Base-by-base conservation (phyloP, 2,888 invertebrate genomes). In the Plebejus melissa region DNA sequence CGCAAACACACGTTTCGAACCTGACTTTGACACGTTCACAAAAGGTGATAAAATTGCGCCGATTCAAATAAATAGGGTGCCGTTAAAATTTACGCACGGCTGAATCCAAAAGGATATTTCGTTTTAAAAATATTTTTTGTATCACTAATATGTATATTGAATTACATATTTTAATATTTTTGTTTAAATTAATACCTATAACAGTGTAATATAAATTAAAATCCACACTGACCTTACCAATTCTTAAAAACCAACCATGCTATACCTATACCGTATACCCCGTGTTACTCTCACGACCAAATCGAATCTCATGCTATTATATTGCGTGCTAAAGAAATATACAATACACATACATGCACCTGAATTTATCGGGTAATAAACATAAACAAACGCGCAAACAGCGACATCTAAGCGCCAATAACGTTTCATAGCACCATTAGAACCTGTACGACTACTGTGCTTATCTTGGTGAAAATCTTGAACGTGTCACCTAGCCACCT, bases 21-120 rank as follows among this genome's bases (percentile, higher is more conserved):
- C 82, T 88, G 85, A 80, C 80, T 82, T 80, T 86, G 88, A 87
- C 86, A 87, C 81, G 82, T 82, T 81, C 81, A 87, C 85, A 87
- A 88, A 84, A 81, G 82, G 79, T 80, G 78, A 79, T 77, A 80
- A 82, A 87, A 87, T 86, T 84, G 86, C 84, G 80, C 80, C 83
- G 82, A 83, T 85, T 83, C 81, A 82, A 86, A 85, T 86, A 85
- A 86, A 86, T 85, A 78, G 79, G 79, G 82, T 81, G 82, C 80
- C 83, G 83, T 86, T 82, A 82, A 82, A 82, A 82, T 83, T 81
- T 83, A 83, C 81, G 84, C 84, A 79, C 78, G 80, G 79, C 80
- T 80, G 78, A 77, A 78, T 77, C 74, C 74, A 77, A 76, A 78
- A 75, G 78, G 70, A 77, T 78, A 77, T 22, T 22, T 22, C 22